phyloP scores from a whole-genome alignment of 2,113 vertebrate species.

The Microtus pennsylvanicus region DNA sequence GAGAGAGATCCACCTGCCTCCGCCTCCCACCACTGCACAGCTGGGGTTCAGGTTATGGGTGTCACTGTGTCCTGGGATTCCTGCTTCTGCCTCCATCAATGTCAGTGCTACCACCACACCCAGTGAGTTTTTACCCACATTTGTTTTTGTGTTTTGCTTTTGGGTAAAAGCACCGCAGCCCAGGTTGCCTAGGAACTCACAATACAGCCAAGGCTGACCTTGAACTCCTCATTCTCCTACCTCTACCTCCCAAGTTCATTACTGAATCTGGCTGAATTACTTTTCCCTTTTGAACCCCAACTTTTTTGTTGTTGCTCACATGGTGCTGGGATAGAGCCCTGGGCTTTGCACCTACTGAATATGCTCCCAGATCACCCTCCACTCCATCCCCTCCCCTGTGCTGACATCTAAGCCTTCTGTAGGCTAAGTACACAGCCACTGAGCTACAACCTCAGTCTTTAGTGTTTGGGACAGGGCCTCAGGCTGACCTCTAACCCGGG shows the following conservation, averaged over 20 bases:
- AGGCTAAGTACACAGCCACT: accelerated
- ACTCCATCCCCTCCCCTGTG: not conserved
- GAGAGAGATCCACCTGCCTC: not conserved
- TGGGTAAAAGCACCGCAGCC: not conserved
- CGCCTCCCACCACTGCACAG: not conserved
- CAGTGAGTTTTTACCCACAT: not conserved
- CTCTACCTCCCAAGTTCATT: not conserved
- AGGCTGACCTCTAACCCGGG: not conserved
- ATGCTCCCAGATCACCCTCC: not conserved
- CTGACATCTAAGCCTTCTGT: not conserved
- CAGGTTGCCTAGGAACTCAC: not conserved
- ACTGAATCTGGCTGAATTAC: not conserved
- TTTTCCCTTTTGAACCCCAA: not conserved
- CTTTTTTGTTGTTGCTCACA: not conserved
- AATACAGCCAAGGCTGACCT: not conserved
- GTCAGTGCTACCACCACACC: too few species aligned
- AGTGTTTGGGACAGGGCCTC: not conserved
- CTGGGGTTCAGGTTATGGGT: not conserved
- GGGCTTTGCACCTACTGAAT: not conserved
- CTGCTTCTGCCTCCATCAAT: too few species aligned
- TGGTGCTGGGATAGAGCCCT: not conserved
- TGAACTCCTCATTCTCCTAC: not conserved
- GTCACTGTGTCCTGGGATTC: not conserved
- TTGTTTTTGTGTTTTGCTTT: not conserved
- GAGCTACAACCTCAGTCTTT: not conserved